phyloP scores from a whole-genome alignment of 2,797 vertebrate genomes.

The Alauda arvensis region DNA sequence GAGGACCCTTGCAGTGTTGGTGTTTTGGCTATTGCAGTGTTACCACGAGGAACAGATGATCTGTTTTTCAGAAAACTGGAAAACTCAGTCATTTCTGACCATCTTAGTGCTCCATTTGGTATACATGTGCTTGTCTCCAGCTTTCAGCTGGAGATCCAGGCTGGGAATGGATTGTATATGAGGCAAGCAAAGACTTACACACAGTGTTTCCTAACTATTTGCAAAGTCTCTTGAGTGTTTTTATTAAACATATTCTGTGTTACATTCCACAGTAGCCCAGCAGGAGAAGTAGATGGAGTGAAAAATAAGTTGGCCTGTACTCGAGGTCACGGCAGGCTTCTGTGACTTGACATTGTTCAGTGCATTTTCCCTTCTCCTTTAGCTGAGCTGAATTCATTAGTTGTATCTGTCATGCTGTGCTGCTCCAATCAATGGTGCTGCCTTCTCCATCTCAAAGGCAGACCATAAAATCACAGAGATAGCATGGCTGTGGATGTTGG shows the following conservation, averaged over 20 bases:
- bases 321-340: not conserved
- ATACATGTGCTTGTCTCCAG: not conserved
- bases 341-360: not conserved
- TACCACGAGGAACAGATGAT: not conserved
- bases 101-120: not conserved
- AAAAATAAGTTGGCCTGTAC: constrained; percentile 4
- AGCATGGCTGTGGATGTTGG: not conserved
- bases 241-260: constrained; percentile 1
- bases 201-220: not conserved
- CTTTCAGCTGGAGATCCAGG: not conserved
- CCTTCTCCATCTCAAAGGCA: constrained; percentile 40
- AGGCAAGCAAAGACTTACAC: not conserved
- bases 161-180: not conserved
- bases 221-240: constrained; percentile 5
- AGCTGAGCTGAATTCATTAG: constrained; percentile 17
- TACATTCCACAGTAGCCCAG: not conserved
- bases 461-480: constrained; percentile 17
- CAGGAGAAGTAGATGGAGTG: not conserved
- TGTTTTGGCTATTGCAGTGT: not conserved
- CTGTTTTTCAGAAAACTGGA: not conserved
- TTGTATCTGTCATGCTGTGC: constrained; percentile 17
- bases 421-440: constrained; percentile 21
- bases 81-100: not conserved
- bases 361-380: constrained; percentile 20
- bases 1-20: not conserved